Percentiles rank a stretch among this genome's conserved stretches.
phyloP scores from a whole-genome alignment of 1,140 invertebrate genomes.

The Charaxes varanes region DNA sequence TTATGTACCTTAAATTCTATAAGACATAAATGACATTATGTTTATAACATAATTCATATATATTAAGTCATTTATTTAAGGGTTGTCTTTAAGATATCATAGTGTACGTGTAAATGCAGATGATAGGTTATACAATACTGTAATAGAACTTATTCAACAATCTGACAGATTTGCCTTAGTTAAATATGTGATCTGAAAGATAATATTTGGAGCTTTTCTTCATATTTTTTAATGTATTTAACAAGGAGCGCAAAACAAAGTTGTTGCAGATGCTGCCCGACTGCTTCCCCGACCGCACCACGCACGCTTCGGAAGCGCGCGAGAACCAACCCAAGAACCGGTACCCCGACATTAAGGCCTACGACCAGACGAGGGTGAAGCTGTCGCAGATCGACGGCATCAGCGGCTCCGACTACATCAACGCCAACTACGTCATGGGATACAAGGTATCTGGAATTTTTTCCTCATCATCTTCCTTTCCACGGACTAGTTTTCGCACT shows the following conservation, averaged over 20 bases:
- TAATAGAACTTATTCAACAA: no score
- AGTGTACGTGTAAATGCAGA: no score
- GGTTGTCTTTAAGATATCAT: no score
- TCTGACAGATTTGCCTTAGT: no score
- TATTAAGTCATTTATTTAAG: no score
- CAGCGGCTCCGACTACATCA: conserved; percentile 91
- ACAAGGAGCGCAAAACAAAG: conserved; percentile 22
- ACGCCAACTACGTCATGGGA: conserved; percentile 93
- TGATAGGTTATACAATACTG: no score
- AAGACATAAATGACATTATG: no score
- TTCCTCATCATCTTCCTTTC: no score
- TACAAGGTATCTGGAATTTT: conserved; percentile 80
- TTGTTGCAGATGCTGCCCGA: conserved; percentile 83
- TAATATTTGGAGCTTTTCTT: not conserved
- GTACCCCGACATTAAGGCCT: conserved; percentile 93
- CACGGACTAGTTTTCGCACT: no score
- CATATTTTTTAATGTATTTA: conserved; percentile 5
- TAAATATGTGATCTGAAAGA: no score
- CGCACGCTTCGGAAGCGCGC: conserved; percentile 88
- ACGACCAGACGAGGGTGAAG: conserved; percentile 93
- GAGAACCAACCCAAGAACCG: conserved; percentile 92
- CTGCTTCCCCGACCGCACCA: conserved; percentile 89
- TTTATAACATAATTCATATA: no score
- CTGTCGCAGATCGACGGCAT: conserved; percentile 84
- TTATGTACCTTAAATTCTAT: no score